Evolutionary conservation across 2,113 vertebrate genomes (phyloP).

Genomic region (Picathartes gymnocephalus): DNA sequence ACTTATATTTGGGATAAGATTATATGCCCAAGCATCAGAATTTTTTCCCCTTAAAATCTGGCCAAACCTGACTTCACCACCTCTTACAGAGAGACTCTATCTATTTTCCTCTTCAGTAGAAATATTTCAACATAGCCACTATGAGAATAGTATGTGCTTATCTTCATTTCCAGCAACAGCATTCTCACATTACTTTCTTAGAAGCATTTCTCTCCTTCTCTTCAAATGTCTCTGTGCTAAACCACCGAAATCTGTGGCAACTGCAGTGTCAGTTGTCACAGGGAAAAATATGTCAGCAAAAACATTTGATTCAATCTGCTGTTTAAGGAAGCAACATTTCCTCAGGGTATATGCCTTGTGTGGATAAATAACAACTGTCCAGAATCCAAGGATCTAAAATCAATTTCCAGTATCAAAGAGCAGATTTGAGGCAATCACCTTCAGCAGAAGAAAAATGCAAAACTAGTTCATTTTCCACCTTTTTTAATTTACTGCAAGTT

Average conservation of each 20-base stretch:
- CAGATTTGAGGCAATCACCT: not conserved
- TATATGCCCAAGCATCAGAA: not conserved
- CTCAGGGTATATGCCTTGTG: not conserved
- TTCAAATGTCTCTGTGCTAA: not conserved
- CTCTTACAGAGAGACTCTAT: not conserved
- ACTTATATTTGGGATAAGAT: not conserved
- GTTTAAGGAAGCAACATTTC: constrained; percentile 32
- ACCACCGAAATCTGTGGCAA: constrained; percentile 31
- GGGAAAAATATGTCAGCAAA: constrained; percentile 56
- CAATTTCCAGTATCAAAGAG: constrained; percentile 22
- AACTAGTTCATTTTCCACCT: not conserved
- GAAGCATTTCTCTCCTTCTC: not conserved
- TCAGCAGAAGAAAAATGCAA: not conserved
- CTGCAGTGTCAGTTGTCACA: constrained; percentile 38
- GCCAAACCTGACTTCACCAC: not conserved
- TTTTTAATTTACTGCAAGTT: not conserved
- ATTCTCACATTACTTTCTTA: constrained; percentile 11
- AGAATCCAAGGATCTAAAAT: constrained; percentile 11
- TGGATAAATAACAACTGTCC: constrained; percentile 53
- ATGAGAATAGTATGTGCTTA: not conserved
- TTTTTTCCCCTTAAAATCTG: not conserved
- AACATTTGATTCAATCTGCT: constrained; percentile 55
- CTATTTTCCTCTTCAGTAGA: not conserved
- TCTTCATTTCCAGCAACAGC: not conserved
- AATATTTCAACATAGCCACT: not conserved